Evolutionary conservation across 2,888 invertebrate genomes (phyloP).

Genomic region (Pseudococcus jackbeardsleyi): DNA sequence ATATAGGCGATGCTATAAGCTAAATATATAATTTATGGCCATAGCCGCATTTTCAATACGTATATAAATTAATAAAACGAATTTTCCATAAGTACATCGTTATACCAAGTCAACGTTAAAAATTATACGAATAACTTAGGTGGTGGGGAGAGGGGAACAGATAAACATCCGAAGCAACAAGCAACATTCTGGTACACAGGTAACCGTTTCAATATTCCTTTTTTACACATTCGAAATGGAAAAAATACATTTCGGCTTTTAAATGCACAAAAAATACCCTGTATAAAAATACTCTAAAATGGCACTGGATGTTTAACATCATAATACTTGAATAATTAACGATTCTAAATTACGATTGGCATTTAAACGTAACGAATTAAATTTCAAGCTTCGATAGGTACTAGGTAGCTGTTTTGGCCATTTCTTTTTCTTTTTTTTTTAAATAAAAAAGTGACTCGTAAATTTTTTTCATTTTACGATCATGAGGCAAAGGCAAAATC

Average conservation of each 20-base stretch:
- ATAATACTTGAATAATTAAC: conserved; percentile 13
- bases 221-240: neutral
- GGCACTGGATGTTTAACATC: conserved; percentile 45
- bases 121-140: neutral
- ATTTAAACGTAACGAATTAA: neutral
- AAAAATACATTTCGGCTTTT: neutral
- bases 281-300: conserved; percentile 42
- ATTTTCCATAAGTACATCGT: neutral
- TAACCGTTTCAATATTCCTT: conserved; percentile 7
- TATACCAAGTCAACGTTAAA: neutral
- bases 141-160: neutral
- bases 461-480: neutral
- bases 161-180: conserved; percentile 1
- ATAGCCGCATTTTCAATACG: neutral
- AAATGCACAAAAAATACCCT: conserved; percentile 49
- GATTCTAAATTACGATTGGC: neutral
- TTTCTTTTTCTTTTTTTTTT: too few species aligned
- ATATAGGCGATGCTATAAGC: conserved; percentile 39
- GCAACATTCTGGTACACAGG: neutral
- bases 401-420: neutral
- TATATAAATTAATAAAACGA: neutral
- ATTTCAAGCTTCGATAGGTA: neutral
- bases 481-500: neutral
- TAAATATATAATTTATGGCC: conserved; percentile 21
- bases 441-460: neutral